phyloP scores from a whole-genome alignment of 2,113 vertebrate genomes.

The Psephotus haematonotus region DNA sequence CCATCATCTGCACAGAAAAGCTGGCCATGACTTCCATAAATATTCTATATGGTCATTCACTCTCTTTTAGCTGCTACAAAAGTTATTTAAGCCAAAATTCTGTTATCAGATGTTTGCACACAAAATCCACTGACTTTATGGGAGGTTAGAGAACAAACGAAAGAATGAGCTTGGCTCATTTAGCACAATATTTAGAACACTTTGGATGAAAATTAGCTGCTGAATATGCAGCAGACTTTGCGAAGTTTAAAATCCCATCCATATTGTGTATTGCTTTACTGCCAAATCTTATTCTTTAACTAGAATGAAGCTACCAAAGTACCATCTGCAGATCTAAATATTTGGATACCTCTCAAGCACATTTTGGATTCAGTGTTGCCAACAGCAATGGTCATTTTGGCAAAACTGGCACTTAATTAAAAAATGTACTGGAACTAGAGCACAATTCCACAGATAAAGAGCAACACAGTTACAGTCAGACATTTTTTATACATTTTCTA shows the following conservation, averaged over 20 bases:
- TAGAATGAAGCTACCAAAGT: background rate
- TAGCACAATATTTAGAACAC: background rate
- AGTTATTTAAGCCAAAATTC: background rate
- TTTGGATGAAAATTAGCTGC: background rate
- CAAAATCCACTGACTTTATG: background rate
- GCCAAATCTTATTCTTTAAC: constrained; percentile 1
- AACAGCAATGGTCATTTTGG: background rate
- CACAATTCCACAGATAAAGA: background rate
- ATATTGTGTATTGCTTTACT: background rate
- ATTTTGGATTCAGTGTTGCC: background rate
- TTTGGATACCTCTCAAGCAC: constrained; percentile 6
- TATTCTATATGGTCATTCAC: background rate
- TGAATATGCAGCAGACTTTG: background rate
- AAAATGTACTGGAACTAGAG: background rate
- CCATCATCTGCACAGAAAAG: background rate
- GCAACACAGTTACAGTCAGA: background rate
- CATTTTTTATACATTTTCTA: background rate
- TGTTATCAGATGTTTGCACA: background rate
- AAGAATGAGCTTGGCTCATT: background rate
- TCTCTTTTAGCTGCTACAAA: background rate
- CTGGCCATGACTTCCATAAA: background rate
- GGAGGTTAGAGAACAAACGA: background rate
- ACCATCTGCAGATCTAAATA: constrained; percentile 46
- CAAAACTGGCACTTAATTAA: background rate
- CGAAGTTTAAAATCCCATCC: background rate